Evolutionary conservation across 2,888 invertebrate species (phyloP), one percentile per base, ranked within the genome.

Genomic region (Drosophila monieri): DNA sequence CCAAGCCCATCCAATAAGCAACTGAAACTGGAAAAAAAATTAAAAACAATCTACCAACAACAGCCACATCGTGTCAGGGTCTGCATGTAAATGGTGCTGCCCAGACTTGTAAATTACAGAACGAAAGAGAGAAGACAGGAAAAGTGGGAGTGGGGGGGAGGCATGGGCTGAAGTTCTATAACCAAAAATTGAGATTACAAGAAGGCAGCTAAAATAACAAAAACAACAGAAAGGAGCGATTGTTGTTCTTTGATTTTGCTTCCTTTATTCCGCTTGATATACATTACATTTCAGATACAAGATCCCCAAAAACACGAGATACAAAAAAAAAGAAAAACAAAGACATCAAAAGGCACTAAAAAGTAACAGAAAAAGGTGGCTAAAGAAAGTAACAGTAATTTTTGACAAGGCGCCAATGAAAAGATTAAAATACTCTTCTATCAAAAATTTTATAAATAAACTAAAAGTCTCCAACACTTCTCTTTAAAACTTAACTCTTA

Each of bases 21-120:
- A 47, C 37, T 39, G 14, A 21, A 58, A 48, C 27, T 15, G 39
- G 18, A 18, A 41, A 3, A 37, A 46, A 39, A 47, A 43, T 18
- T 15, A 32, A n/a, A 15, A 47, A 54, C 48, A 59, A 37, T 46
- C 9, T 46, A 56, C 21, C 12, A 18, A 18, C 18, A 18, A 18
- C 51, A 35, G 51, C 53, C 53, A 61, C 49, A 60, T 73, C 68
- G 73, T 69, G 39, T 60, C 58, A 49, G 70, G 49, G 60, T 71
- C 65, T 75, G 64, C 61, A 77, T 79, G 85, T 81, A 79, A 73
- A 78, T 84, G 78, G 68, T 66, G 53, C 64, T 76, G 69, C 21
- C 65, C 65, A 77, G 85, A 81, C 77, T 71, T 80, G 83, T 78
- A 85, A 81, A 81, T 85, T 81, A 73, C 61, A 68, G 64, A 66